Percentiles rank a stretch among this genome's conserved stretches.
These are phyloP conservation scores for Kryptolebias ocellatus DNA, from an alignment of 2,797 vertebrate species.

Conservation along the genomic window DNA sequence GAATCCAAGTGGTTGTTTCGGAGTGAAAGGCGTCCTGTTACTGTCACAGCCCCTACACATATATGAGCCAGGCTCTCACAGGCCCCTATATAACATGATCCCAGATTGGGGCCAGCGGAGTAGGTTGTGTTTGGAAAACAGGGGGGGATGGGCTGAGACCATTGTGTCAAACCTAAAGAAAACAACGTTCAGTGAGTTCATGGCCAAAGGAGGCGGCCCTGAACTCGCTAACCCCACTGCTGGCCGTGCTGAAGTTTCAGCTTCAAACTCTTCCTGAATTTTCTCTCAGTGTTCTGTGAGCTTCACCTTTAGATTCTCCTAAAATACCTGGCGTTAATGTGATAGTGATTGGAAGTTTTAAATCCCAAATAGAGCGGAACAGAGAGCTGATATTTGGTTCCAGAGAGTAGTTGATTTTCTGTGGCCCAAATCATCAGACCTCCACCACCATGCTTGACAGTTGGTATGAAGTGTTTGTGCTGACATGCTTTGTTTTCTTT, in stretches of 20 bases:
- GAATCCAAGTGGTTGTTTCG: neutral
- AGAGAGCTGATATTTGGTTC: too few relatives aligned
- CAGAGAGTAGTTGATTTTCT: too few relatives aligned
- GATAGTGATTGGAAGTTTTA: too few relatives aligned
- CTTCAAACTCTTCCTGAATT: too few relatives aligned
- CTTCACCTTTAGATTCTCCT: neutral
- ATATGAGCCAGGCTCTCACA: neutral
- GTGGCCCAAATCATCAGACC: neutral
- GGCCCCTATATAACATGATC: neutral
- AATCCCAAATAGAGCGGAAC: too few relatives aligned
- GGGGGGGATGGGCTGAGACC: neutral
- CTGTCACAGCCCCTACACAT: too few relatives aligned
- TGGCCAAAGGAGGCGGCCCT: neutral
- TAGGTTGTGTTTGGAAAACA: neutral
- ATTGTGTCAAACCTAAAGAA: conserved; percentile 10
- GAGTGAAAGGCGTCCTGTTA: neutral
- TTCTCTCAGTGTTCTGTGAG: too few relatives aligned
- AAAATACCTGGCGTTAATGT: neutral
- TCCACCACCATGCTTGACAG: neutral
- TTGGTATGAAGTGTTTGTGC: neutral
- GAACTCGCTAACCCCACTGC: neutral
- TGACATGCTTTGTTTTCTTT: neutral
- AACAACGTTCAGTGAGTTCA: neutral
- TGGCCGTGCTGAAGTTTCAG: too few relatives aligned
- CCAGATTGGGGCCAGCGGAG: neutral